Conservation (phyloP, 92 coral and sea anemone species). For the Parazoanthus atlanticus region DNA sequence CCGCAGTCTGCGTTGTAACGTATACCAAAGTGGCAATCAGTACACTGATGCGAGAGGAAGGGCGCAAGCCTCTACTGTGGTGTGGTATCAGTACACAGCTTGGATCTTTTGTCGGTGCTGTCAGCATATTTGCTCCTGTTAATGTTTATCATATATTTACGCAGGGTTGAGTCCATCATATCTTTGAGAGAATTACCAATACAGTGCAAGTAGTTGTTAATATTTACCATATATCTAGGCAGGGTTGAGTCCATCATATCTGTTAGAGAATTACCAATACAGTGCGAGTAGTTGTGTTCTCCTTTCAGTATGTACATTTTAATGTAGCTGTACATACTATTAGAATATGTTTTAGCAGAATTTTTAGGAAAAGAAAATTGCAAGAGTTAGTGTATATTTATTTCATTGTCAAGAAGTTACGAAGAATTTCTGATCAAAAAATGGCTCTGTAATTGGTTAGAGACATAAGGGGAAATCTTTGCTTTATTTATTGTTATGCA, state of each 20-base stretch:
- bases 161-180: constrained; percentile 7
- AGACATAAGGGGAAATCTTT: too few species aligned
- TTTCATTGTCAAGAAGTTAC: too few species aligned
- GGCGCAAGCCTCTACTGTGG: constrained; percentile 87
- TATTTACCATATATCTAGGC: constrained; percentile 54
- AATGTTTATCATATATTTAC: constrained; percentile 82
- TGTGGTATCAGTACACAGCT: constrained; percentile 87
- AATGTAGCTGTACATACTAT: too few species aligned
- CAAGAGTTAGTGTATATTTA: too few species aligned
- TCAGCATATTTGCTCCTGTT: constrained; percentile 92
- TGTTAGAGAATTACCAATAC: background rate
- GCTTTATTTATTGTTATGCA: too few species aligned
- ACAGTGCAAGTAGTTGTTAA: too few species aligned
- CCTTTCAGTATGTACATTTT: too few species aligned
- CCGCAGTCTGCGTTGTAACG: constrained; percentile 81
- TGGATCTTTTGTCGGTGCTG: constrained; percentile 91
- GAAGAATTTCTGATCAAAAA: too few species aligned
- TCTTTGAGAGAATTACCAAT: background rate
- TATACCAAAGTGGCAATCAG: constrained; percentile 91
- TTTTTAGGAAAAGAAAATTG: too few species aligned
- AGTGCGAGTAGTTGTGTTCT: too few species aligned
- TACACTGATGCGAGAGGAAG: constrained; percentile 89
- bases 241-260: background rate
- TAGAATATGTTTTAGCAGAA: too few species aligned
- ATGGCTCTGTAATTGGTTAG: too few species aligned